Evolutionary conservation across 2,113 vertebrate species (phyloP).

Genomic region (Pomatostomus ruficeps): DNA sequence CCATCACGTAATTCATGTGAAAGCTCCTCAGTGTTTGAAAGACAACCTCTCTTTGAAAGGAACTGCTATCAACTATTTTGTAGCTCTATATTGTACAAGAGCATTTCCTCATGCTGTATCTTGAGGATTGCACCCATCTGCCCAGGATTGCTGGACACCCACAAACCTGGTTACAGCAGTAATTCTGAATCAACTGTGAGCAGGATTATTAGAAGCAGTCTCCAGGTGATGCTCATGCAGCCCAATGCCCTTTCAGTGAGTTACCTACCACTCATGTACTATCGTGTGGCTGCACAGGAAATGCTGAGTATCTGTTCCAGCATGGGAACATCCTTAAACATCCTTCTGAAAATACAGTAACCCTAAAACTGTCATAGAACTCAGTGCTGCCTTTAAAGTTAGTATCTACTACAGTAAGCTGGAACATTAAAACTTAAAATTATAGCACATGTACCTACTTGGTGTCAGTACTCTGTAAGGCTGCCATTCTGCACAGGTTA

Average conservation of each 20-base stretch:
- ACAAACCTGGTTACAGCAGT: background rate
- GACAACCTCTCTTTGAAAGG: background rate
- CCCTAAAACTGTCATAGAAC: background rate
- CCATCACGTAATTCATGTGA: background rate
- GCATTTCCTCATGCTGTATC: background rate
- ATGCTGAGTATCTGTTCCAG: background rate
- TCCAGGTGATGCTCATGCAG: background rate
- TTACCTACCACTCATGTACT: background rate
- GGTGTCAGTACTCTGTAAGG: background rate
- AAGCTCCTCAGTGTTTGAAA: background rate
- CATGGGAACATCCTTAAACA: rapidly evolving
- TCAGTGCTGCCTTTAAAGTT: background rate
- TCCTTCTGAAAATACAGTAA: background rate
- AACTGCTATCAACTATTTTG: background rate
- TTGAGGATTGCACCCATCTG: background rate
- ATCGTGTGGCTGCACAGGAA: background rate
- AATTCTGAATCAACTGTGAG: background rate
- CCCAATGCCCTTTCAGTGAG: background rate
- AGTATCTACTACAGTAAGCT: background rate
- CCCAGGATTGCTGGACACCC: background rate
- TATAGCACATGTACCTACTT: rapidly evolving
- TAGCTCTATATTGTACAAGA: background rate
- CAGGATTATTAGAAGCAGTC: background rate
- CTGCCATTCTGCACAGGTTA: background rate
- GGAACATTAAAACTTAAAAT: too few relatives aligned